Conservation (phyloP, 2,888 invertebrate species). For the Gisinianus flammeolus region DNA sequence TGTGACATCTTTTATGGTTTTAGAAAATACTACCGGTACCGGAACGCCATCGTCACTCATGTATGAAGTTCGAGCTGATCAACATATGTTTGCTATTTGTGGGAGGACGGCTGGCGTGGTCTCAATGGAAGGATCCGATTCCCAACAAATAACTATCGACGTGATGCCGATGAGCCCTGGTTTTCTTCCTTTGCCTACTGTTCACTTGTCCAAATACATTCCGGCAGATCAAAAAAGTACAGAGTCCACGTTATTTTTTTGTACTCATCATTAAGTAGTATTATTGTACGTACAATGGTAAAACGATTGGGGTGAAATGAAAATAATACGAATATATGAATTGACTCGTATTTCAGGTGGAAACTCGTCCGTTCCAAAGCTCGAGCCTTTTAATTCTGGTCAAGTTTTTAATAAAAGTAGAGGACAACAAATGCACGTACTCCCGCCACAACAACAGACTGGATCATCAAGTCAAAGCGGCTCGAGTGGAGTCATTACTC, state of each 20-base stretch:
- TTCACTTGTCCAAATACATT: slow-evolving; percentile 87
- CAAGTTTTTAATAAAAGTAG: slow-evolving; percentile 93
- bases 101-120: slow-evolving; percentile 85
- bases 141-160: slow-evolving; percentile 78
- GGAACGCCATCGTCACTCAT: slow-evolving; percentile 72
- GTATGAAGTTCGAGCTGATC: slow-evolving; percentile 93
- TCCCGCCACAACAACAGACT: slow-evolving; percentile 64
- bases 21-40: too few species aligned
- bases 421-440: slow-evolving; percentile 88
- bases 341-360: slow-evolving; percentile 43
- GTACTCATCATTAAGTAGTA: neutral
- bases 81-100: slow-evolving; percentile 90
- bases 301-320: neutral
- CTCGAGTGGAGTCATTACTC: slow-evolving; percentile 1
- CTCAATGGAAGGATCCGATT: slow-evolving; percentile 71
- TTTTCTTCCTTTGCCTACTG: slow-evolving; percentile 84
- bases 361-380: slow-evolving; percentile 66
- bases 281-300: neutral
- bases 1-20: too few species aligned
- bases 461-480: slow-evolving; percentile 13
- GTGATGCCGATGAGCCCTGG: slow-evolving; percentile 94
- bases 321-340: neutral
- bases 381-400: slow-evolving; percentile 87
- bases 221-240: slow-evolving; percentile 66
- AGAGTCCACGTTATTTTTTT: too few species aligned